A percentile compares a stretch with the other conserved stretches of the same genome.
phyloP scores from a whole-genome alignment of 1,140 invertebrate genomes.

The Drosophila azteca region DNA sequence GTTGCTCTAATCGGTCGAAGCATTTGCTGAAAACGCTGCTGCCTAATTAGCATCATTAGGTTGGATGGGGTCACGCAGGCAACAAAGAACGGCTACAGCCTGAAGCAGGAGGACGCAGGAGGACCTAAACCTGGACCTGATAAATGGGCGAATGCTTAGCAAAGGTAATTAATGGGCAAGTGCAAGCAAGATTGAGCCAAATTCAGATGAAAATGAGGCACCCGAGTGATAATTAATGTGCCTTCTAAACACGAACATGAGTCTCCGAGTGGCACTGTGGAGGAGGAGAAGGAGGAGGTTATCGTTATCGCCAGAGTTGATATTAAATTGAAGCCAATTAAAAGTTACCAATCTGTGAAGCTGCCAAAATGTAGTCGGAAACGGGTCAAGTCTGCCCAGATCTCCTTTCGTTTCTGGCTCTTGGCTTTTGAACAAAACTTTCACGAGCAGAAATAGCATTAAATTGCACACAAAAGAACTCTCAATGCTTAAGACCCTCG shows the following conservation, averaged over 20 bases:
- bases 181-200: constrained; percentile 2
- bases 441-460: constrained; percentile 11
- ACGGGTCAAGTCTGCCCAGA: constrained; percentile 39
- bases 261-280: constrained; percentile 15
- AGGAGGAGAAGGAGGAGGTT: constrained; percentile 9
- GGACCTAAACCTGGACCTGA: constrained; percentile 25
- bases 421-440: constrained; percentile 33
- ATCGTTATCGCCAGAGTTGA: constrained; percentile 28
- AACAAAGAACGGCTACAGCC: constrained; percentile 6
- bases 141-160: constrained; percentile 60
- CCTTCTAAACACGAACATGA: constrained; percentile 44
- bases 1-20: constrained; percentile 69
- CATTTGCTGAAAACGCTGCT: constrained; percentile 60
- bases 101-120: background rate
- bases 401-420: background rate
- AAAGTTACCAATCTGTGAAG: constrained; percentile 50
- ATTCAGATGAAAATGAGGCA: background rate
- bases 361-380: constrained; percentile 23
- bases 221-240: constrained; percentile 63
- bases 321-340: constrained; percentile 57
- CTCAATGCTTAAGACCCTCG: constrained; percentile 41
- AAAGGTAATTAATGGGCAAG: constrained; percentile 65
- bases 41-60: constrained; percentile 78
- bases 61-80: constrained; percentile 69
- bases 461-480: constrained; percentile 46